Evolutionary conservation across 2,113 vertebrate species (phyloP), one percentile per base, ranked within the genome.

Genomic region (Brachionichthys hirsutus): DNA sequence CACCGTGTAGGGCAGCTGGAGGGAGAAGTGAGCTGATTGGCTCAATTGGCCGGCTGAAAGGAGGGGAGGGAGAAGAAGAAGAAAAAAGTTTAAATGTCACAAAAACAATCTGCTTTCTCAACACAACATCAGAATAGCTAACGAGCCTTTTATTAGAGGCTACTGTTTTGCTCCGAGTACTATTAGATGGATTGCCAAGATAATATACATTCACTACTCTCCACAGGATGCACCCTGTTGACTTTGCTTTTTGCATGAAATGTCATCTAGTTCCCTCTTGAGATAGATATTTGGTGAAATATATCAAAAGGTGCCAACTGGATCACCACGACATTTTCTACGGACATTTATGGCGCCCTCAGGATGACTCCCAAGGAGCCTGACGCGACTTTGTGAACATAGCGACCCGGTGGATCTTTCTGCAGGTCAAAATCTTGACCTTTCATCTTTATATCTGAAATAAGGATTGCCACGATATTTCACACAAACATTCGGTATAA

Each of bases 1-100:
- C 20, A 99, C 94, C 0, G 91, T 97, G 89, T 99, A 98, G 6
- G 97, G 97, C 64, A 99, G 88, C 80, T 99, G 97, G 4, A 99
- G 94, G 65, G 97, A 91, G 62, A 94, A 93, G 75, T 99, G 93
- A 1, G 97, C 96, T 0, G 96, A 98, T 73, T 99, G 96, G 88
- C 97, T 99, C 46, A 99, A 89, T 80, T 99, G 97, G 43, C 95
- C 97, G 16, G 95, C 97, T 98, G 3, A 84, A 88, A 64, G 63
- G 17, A 46, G 36, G 41, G 14, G 15, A 55, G 22, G 19, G 5
- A 63, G 40, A 62, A n/a, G 24, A 64, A 53, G 51, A 53, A 2
- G n/a, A 0, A 17, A 11, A 12, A 1, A 3, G 51, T 24, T 38
- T 34, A 24, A 54, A n/a, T 36, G 50, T 15, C 5, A 49, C 17